Base-by-base conservation (phyloP, 2,113 vertebrate genomes). In the Alligator sinensis region DNA sequence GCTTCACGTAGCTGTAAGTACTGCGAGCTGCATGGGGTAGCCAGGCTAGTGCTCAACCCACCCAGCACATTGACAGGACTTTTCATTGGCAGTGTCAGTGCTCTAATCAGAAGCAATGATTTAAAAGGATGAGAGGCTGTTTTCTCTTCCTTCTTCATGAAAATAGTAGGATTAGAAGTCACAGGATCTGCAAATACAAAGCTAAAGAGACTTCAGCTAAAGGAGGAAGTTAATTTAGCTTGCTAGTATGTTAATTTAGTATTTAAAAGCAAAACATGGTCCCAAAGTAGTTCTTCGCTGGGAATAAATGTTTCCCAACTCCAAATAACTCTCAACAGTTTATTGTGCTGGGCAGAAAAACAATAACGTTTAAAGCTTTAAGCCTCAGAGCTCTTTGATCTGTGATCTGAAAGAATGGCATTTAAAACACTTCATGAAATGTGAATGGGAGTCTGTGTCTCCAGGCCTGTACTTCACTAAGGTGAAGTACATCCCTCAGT, bases 1-100 rank as follows among this genome's bases (percentile, higher is more conserved):
- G 30, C 98, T 99, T 12, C 99, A 99, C 54, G 99, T 99, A 85
- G 99, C 99, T 96, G 99, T 99, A 96, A 99, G 99, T 99, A 82
- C 57, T 25, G 18, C 24, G 55, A 19, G 82, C 80, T 85, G 38
- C 77, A 34, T 10, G 24, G 61, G 18, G 64, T 0, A 17, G 30
- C 54, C 62, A 47, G 61, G 30, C 27, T 1, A 17, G 9, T 64
- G 24, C 1, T 27, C 55, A 68, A 54, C 47, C 47, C 74, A 15
- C 21, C 17, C 34, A 38, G 82, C 18, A 3, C 30, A 82, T 55
- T n/a, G 63, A 17, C 79, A 77, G n/a, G 77, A 16, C 22, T 90
- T 88, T 66, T 34, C 79, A 63, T 34, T 63, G 80, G 18, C 21
- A n/a, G 4, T 61, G 18, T 86, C 91, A 74, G 47, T n/a, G 21